These are phyloP conservation scores for Cheilosia variabilis DNA, from an alignment of 2,888 invertebrate genomes.

Conservation along the genomic window DNA sequence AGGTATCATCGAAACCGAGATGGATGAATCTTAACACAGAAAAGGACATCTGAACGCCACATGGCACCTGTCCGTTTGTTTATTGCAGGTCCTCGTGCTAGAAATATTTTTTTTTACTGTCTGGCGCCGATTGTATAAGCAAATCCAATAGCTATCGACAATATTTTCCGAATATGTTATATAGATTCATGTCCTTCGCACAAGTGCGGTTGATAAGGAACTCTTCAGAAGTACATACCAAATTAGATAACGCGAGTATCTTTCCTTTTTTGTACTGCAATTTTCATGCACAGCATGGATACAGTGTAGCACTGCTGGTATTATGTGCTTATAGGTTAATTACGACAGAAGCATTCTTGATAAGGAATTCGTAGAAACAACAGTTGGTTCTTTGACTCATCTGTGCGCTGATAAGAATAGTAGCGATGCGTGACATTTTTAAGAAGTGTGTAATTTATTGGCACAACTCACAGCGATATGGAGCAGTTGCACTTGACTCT, in stretches of 20 bases:
- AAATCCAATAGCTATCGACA: constrained; percentile 65
- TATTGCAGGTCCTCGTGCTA: constrained; percentile 56
- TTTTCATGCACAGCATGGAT: constrained; percentile 41
- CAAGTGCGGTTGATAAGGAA: constrained; percentile 77
- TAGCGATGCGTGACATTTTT: constrained; percentile 44
- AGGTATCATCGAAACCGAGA: constrained; percentile 51
- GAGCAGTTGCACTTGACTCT: constrained; percentile 18
- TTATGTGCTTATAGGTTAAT: constrained; percentile 73
- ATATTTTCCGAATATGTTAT: constrained; percentile 64
- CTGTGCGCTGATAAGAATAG: constrained; percentile 39
- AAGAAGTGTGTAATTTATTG: constrained; percentile 62
- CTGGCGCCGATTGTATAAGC: constrained; percentile 65
- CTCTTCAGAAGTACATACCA: constrained; percentile 57
- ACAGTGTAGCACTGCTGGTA: constrained; percentile 33
- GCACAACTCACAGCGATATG: constrained; percentile 12
- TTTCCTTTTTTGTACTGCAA: not conserved
- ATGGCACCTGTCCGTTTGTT: constrained; percentile 68
- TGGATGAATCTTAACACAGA: not conserved
- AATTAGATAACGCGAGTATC: constrained; percentile 42
- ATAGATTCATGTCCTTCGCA: constrained; percentile 63
- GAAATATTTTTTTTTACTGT: constrained; percentile 10
- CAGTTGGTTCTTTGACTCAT: constrained; percentile 29
- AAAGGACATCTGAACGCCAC: constrained; percentile 64
- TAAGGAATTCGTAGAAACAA: constrained; percentile 45
- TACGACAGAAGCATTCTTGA: constrained; percentile 68